Conservation (phyloP, 2,113 vertebrate species). For the Irena cyanogastra region DNA sequence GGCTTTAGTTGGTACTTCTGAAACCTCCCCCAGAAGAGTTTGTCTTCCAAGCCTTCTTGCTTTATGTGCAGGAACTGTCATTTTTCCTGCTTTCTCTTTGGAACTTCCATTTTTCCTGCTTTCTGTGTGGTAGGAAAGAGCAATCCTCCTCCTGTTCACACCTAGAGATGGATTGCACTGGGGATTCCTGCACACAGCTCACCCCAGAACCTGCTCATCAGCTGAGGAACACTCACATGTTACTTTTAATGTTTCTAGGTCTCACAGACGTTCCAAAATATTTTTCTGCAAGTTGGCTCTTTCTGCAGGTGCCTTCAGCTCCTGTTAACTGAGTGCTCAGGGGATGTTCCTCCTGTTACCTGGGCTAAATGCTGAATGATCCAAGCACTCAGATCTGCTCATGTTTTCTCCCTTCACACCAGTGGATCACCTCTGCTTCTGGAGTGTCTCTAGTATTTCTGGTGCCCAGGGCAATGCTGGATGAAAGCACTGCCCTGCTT, state of each 20-base stretch:
- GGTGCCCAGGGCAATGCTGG: neutral
- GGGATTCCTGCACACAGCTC: neutral
- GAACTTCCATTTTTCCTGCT: neutral
- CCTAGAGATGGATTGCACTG: neutral
- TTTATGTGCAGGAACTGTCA: neutral
- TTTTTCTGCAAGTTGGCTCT: neutral
- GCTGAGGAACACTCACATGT: neutral
- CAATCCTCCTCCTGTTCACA: neutral
- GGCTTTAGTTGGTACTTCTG: neutral
- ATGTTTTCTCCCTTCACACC: neutral
- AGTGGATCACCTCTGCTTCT: accelerated
- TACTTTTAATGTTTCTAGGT: neutral
- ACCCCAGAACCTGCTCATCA: neutral
- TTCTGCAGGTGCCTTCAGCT: neutral
- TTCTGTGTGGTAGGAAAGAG: neutral
- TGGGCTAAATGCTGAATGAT: neutral
- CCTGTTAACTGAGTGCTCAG: neutral
- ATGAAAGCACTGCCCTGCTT: neutral
- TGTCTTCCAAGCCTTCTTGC: neutral
- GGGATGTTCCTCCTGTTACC: neutral
- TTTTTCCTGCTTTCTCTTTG: neutral
- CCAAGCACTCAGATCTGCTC: accelerated
- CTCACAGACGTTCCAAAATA: neutral
- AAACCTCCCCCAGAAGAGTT: neutral
- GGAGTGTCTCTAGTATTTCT: neutral